A percentile compares a stretch with the other conserved stretches of the same genome.
Evolutionary conservation across 2,888 invertebrate species (phyloP).

Genomic region (Dasysyrphus tricinctus): DNA sequence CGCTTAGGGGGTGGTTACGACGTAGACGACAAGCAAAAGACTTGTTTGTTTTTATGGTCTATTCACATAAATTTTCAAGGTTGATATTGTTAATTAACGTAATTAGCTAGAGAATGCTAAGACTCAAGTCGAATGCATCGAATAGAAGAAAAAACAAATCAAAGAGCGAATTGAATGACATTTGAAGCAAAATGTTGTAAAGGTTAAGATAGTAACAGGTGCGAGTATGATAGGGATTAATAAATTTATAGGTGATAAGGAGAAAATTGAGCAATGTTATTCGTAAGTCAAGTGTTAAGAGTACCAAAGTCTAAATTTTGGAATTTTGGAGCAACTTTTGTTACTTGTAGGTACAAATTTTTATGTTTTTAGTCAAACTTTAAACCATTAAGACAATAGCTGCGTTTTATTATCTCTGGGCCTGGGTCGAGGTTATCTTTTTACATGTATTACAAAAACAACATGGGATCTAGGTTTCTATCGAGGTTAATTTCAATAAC

Average conservation of each 20-base stretch:
- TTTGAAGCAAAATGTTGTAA: not conserved
- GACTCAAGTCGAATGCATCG: conserved; percentile 16
- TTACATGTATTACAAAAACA: too few relatives aligned
- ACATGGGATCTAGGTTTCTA: too few relatives aligned
- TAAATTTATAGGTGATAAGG: not conserved
- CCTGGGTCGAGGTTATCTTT: too few relatives aligned
- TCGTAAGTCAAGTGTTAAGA: too few relatives aligned
- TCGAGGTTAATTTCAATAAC: too few relatives aligned
- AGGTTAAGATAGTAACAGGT: not conserved
- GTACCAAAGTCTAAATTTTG: too few relatives aligned
- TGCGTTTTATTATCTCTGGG: too few relatives aligned
- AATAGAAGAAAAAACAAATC: conserved; percentile 14
- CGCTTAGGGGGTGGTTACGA: conserved; percentile 11
- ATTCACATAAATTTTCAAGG: conserved; percentile 59
- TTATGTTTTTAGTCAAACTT: too few relatives aligned
- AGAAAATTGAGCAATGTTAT: too few relatives aligned
- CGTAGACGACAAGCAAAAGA: conserved; percentile 6
- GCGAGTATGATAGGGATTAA: not conserved
- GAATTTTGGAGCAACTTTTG: too few relatives aligned
- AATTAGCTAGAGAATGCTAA: conserved; percentile 56
- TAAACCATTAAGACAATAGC: too few relatives aligned
- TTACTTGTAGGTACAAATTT: too few relatives aligned
- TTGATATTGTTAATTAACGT: conserved; percentile 63
- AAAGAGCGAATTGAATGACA: conserved; percentile 27
- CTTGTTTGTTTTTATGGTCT: conserved; percentile 60